Conservation (phyloP, 2,888 invertebrate genomes). For the Tenthredo amoena region DNA sequence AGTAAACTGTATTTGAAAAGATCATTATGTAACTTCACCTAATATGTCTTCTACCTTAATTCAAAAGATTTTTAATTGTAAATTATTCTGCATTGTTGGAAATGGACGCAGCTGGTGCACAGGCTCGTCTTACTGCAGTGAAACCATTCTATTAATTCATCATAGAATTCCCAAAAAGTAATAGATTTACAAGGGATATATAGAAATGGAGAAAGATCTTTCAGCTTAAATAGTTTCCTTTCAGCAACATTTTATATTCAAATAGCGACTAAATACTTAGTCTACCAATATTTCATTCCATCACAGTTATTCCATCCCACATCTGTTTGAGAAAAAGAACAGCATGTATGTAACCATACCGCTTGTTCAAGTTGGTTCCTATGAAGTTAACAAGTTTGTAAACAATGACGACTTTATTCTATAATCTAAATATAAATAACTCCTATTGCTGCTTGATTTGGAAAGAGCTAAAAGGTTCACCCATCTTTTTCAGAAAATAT, state of each 20-base stretch:
- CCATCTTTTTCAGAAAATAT: not conserved
- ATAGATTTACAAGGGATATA: slow-evolving; percentile 37
- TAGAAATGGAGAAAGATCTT: slow-evolving; percentile 26
- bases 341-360: not conserved
- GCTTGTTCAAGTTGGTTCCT: not conserved
- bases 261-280: slow-evolving; percentile 27
- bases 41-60: slow-evolving; percentile 1
- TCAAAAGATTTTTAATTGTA: slow-evolving; percentile 27
- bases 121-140: not conserved
- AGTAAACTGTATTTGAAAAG: not conserved
- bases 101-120: not conserved
- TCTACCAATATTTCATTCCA: slow-evolving; percentile 24
- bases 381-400: not conserved
- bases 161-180: slow-evolving; percentile 35
- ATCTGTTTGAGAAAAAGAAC: slow-evolving; percentile 6
- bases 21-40: not conserved
- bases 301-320: slow-evolving; percentile 17
- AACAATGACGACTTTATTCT: slow-evolving; percentile 9
- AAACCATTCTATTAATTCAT: slow-evolving; percentile 34
- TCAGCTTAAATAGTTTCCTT: not conserved
- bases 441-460: not conserved
- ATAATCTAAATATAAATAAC: slow-evolving; percentile 5
- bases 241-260: slow-evolving; percentile 24
- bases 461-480: not conserved
- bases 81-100: not conserved